phyloP scores from a whole-genome alignment of 2,888 invertebrate genomes.

The Drosophila engyochracea region DNA sequence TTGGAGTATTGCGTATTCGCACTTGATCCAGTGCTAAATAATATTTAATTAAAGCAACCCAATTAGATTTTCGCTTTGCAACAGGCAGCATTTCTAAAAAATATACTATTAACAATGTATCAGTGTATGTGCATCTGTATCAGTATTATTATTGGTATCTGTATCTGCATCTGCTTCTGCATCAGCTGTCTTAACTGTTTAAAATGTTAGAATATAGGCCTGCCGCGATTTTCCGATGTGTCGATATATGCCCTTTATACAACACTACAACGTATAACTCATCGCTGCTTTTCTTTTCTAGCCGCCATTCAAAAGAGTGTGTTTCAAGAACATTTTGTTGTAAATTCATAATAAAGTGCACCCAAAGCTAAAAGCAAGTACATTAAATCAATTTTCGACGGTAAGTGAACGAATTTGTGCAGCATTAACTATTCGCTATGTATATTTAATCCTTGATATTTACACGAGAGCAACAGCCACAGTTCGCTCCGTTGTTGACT shows the following conservation, averaged over 20 bases:
- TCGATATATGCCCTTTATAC: slow-evolving; percentile 28
- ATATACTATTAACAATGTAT: background rate
- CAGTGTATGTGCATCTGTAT: background rate
- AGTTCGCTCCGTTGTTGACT: slow-evolving; percentile 44
- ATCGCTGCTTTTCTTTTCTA: slow-evolving; percentile 59
- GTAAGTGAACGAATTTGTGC: slow-evolving; percentile 51
- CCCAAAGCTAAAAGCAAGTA: slow-evolving; percentile 25
- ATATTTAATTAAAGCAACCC: background rate
- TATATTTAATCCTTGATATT: slow-evolving; percentile 11
- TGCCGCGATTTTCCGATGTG: slow-evolving; percentile 24
- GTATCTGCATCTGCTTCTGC: background rate
- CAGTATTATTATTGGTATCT: background rate
- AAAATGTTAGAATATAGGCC: background rate
- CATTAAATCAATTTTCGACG: slow-evolving; percentile 31
- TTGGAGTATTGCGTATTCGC: background rate
- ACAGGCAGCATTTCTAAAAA: background rate
- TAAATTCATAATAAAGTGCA: slow-evolving; percentile 55
- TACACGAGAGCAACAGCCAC: slow-evolving; percentile 29
- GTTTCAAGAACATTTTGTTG: slow-evolving; percentile 46
- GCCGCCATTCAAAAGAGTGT: slow-evolving; percentile 77
- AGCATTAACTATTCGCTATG: background rate
- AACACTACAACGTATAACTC: slow-evolving; percentile 52
- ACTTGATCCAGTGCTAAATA: background rate
- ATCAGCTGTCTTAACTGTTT: background rate
- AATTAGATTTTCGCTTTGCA: background rate